Conservation (phyloP, 2,888 invertebrate species). For the Mimas tiliae region DNA sequence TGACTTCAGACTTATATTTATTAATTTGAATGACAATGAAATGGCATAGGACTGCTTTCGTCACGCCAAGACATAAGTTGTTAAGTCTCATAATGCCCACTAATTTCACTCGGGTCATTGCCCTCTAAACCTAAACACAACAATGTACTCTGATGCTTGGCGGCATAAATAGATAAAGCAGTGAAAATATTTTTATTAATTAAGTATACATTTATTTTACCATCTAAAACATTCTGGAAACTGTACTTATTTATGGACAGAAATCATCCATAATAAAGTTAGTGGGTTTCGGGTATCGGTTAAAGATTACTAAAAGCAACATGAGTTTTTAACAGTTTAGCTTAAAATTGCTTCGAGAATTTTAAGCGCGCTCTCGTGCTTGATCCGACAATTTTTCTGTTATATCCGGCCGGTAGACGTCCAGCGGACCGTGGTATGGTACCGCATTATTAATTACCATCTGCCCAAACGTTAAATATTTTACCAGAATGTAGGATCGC, state of each 20-base stretch:
- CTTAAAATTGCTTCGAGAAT: slow-evolving; percentile 66
- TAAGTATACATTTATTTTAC: background rate
- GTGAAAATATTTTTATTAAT: background rate
- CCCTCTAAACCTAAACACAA: too few relatives aligned
- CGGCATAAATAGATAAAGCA: too few relatives aligned
- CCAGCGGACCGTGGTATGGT: slow-evolving; percentile 56
- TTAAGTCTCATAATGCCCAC: too few relatives aligned
- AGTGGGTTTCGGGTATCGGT: slow-evolving; percentile 50
- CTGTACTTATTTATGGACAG: slow-evolving; percentile 22
- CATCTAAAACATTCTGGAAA: background rate
- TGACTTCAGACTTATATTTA: too few relatives aligned
- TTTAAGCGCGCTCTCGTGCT: slow-evolving; percentile 59
- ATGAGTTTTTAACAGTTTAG: slow-evolving; percentile 54
- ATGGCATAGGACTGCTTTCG: too few relatives aligned
- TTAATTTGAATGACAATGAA: too few relatives aligned
- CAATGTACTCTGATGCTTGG: too few relatives aligned
- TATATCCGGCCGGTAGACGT: slow-evolving; percentile 66
- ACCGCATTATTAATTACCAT: slow-evolving; percentile 79
- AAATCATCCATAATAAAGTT: slow-evolving; percentile 48
- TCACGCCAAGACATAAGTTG: too few relatives aligned
- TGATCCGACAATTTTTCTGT: slow-evolving; percentile 79
- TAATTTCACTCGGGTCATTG: too few relatives aligned
- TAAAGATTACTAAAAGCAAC: slow-evolving; percentile 54
- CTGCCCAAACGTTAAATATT: slow-evolving; percentile 77
- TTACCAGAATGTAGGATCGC: slow-evolving; percentile 72